Percentiles rank a stretch among this genome's conserved stretches.
Evolutionary conservation across 1,140 invertebrate genomes (phyloP).

Genomic region (Bombus confusus): DNA sequence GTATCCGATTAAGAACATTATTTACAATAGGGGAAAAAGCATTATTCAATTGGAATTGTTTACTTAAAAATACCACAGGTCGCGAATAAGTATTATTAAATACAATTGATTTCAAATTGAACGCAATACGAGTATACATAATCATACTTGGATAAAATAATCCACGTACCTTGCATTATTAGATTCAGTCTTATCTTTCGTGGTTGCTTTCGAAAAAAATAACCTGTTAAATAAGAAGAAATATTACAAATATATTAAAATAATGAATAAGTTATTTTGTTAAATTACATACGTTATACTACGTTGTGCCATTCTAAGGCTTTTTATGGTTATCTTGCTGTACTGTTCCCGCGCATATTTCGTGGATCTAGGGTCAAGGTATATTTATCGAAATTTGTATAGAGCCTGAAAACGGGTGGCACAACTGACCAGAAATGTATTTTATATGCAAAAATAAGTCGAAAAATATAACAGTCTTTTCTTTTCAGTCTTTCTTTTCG

Average conservation of each 20-base stretch:
- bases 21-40: constrained; percentile 36
- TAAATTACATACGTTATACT: constrained; percentile 70
- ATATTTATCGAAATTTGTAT: not conserved
- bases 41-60: not conserved
- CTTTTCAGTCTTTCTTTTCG: not conserved
- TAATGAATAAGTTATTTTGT: constrained; percentile 1
- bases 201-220: constrained; percentile 55
- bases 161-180: constrained; percentile 36
- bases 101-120: constrained; percentile 33
- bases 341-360: constrained; percentile 13
- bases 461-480: not conserved
- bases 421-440: not conserved
- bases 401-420: not conserved
- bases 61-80: constrained; percentile 5
- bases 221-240: constrained; percentile 44
- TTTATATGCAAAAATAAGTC: not conserved
- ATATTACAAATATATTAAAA: constrained; percentile 9
- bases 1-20: constrained; percentile 64
- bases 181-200: constrained; percentile 37
- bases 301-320: constrained; percentile 70
- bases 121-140: constrained; percentile 56
- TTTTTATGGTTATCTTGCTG: constrained; percentile 49
- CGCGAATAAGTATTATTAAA: constrained; percentile 9
- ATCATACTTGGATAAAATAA: constrained; percentile 9
- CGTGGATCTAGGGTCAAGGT: not conserved